Percentiles rank a stretch among this genome's conserved stretches.
phyloP scores from a whole-genome alignment of 2,797 vertebrate genomes.

The Cephalopachus bancanus region DNA sequence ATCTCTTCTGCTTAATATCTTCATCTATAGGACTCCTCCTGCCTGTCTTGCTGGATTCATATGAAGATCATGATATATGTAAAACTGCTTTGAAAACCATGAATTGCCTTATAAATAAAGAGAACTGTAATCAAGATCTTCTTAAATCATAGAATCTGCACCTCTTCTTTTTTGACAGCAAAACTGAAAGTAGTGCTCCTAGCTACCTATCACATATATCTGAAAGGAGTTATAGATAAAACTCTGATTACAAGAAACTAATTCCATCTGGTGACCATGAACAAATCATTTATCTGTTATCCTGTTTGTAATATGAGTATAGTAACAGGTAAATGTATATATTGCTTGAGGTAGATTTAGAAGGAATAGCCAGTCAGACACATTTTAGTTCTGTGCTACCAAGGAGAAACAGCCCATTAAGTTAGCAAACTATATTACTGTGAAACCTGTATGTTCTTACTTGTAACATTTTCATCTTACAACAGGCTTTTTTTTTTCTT shows the following conservation, averaged over 20 bases:
- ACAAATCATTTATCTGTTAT: background rate
- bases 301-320: background rate
- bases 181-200: background rate
- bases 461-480: conserved; percentile 54
- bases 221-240: background rate
- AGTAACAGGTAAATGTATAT: background rate
- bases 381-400: background rate
- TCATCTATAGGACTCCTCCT: background rate
- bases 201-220: background rate
- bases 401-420: conserved; percentile 2
- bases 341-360: background rate
- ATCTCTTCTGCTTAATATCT: background rate
- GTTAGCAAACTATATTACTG: background rate
- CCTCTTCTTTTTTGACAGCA: background rate
- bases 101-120: background rate
- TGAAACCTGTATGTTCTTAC: conserved; percentile 43
- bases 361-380: background rate
- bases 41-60: background rate
- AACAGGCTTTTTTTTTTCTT: background rate
- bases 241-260: background rate
- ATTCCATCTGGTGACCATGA: background rate
- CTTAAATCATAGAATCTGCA: background rate
- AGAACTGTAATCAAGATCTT: background rate
- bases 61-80: background rate
- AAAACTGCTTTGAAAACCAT: background rate